Evolutionary conservation across 2,888 invertebrate species (phyloP), one percentile per base, ranked within the genome.

Genomic region (Tinea semifulvella): DNA sequence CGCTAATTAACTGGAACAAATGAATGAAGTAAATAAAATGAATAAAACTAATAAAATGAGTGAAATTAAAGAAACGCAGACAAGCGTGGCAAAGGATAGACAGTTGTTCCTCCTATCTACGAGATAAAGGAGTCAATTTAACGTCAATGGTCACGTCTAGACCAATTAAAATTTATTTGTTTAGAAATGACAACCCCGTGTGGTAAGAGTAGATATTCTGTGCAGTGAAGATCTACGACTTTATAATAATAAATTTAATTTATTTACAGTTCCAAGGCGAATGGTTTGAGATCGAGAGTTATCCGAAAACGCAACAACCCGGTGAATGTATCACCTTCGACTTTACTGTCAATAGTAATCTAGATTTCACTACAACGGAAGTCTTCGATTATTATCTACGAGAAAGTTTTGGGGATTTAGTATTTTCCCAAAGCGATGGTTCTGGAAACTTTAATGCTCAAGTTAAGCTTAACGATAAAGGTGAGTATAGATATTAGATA

Each of bases 221-320:
- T n/a, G n/a, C n/a, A n/a, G n/a, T n/a, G n/a, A n/a, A n/a, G n/a
- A n/a, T n/a, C n/a, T n/a, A n/a, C n/a, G n/a, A n/a, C n/a, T n/a
- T n/a, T n/a, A n/a, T n/a, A 22, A 22, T 8, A 7, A 7, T 22
- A 22, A 22, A 66, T 65, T 14, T 20, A 31, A 42, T 62, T 57
- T n/a, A n/a, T n/a, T 16, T 38, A 14, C 56, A 73, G 75, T 75
- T 66, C 42, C 55, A 60, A 55, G 61, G 69, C 1, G 54, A 55
- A 2, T 74, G 73, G 73, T 63, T 65, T 10, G 54, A 65, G 0
- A 63, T 74, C 7, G 66, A 69, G 47, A 58, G 51, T 11, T 74
- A 74, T 46, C 55, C 60, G 26, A 58, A 66, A 2, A 55, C 55
- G n/a, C 61, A 60, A 53, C 70, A 72, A 61, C 47, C 45, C 2